Conservation (phyloP, 2,113 vertebrate genomes). For the Pontoporia blainvillei region DNA sequence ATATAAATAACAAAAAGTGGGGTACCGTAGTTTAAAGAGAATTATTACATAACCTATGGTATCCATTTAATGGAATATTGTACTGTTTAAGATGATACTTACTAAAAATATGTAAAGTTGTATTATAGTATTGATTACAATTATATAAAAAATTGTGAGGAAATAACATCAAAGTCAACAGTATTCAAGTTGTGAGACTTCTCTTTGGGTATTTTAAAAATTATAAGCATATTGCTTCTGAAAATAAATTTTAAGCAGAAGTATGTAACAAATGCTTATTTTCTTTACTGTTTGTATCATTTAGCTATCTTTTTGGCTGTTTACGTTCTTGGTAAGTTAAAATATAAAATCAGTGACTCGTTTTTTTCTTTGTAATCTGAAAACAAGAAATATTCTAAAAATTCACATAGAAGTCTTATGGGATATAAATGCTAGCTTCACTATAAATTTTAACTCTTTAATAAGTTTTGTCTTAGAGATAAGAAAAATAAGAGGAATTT, state of each 20-base stretch:
- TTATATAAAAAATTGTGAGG: not conserved
- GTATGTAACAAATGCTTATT: not conserved
- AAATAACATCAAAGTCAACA: not conserved
- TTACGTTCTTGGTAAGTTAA: not conserved
- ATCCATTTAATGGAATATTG: not conserved
- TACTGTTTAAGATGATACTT: not conserved
- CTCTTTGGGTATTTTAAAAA: not conserved
- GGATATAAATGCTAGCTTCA: not conserved
- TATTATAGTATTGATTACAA: not conserved
- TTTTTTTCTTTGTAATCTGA: not conserved
- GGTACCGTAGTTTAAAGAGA: not conserved
- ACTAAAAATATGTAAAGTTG: not conserved
- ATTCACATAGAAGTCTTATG: not conserved
- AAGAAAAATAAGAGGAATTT: constrained; percentile 9
- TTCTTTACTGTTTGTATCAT: not conserved
- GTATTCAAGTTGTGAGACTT: not conserved
- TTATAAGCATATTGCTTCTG: not conserved
- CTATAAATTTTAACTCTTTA: not conserved
- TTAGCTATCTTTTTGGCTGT: not conserved
- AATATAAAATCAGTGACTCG: not conserved
- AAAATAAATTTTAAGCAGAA: not conserved
- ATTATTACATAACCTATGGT: not conserved
- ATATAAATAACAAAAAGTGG: not conserved
- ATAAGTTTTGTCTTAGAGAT: not conserved
- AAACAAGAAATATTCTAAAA: not conserved